phyloP scores from a whole-genome alignment of 2,113 vertebrate species.

The Cyphomyrus discorhynchus region DNA sequence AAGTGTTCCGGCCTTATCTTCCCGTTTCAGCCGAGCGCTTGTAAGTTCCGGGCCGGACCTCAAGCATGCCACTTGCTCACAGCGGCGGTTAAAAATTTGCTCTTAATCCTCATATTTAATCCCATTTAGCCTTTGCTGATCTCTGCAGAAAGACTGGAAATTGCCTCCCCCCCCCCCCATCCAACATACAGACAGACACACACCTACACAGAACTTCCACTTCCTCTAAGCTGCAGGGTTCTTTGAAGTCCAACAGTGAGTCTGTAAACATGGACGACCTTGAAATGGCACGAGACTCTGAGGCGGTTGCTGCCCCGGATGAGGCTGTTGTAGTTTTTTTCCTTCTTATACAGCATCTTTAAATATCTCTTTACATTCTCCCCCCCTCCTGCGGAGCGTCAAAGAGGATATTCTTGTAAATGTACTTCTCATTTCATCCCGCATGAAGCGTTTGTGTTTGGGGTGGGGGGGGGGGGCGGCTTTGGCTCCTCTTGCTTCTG shows the following conservation, averaged over 20 bases:
- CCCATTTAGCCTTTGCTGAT: conserved; percentile 7
- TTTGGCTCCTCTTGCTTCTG: background rate
- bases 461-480: background rate
- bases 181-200: background rate
- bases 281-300: background rate
- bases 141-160: background rate
- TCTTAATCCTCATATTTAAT: conserved; percentile 18
- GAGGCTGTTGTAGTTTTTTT: background rate
- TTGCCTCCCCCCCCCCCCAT: background rate
- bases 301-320: background rate
- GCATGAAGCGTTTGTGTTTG: background rate
- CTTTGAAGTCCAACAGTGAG: background rate
- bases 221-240: background rate
- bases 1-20: background rate
- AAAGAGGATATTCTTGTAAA: background rate
- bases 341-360: background rate
- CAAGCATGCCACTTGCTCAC: background rate
- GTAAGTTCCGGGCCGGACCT: background rate
- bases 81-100: background rate
- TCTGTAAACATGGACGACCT: background rate
- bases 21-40: background rate
- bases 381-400: background rate
- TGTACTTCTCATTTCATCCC: background rate
- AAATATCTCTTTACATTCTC: background rate
- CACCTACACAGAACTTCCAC: background rate